phyloP scores from a whole-genome alignment of 2,113 vertebrate genomes.

The Hydrolagus affinis region DNA sequence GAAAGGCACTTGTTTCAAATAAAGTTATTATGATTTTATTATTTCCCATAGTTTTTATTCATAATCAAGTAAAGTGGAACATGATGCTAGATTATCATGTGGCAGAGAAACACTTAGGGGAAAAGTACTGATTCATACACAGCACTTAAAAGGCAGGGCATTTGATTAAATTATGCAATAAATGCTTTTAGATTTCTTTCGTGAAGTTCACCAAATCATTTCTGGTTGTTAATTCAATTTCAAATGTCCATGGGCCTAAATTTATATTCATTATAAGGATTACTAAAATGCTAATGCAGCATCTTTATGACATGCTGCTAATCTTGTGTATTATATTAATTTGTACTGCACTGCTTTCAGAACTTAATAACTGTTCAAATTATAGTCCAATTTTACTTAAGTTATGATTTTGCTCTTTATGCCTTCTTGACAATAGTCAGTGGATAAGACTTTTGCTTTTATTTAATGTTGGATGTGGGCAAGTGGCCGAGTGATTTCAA shows the following conservation, averaged over 20 bases:
- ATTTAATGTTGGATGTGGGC: not conserved
- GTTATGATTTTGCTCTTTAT: not conserved
- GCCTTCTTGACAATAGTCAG: not conserved
- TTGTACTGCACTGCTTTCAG: not conserved
- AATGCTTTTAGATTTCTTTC: not conserved
- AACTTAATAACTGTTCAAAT: not conserved
- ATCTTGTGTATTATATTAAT: not conserved
- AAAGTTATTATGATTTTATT: too few species aligned
- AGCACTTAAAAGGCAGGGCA: not conserved
- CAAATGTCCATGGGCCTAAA: not conserved
- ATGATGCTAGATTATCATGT: not conserved
- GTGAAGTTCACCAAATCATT: not conserved
- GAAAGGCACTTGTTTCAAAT: too few species aligned
- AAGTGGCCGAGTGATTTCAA: not conserved
- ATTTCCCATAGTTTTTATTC: too few species aligned
- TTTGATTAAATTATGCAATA: not conserved
- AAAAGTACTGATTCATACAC: too few species aligned
- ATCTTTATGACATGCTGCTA: not conserved
- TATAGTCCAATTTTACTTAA: not conserved
- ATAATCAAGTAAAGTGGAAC: not conserved
- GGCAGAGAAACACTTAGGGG: not conserved
- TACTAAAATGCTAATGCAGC: not conserved
- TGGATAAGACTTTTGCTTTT: not conserved
- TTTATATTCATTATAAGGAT: too few species aligned
- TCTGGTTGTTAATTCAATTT: not conserved